Base-by-base conservation (phyloP, 2,113 vertebrate genomes). In the Aplodontia rufa region DNA sequence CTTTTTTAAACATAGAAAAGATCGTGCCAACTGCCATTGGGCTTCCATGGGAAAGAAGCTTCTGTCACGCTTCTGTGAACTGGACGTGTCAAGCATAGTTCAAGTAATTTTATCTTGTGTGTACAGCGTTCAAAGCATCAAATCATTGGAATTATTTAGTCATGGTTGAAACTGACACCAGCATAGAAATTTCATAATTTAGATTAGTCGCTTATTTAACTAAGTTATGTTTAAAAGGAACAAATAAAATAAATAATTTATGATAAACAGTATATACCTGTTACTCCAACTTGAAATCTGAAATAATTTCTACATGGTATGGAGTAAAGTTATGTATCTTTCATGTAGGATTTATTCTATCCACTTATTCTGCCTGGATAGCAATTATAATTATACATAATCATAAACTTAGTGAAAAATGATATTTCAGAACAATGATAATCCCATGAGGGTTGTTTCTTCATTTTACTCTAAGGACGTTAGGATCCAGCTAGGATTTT, bases 401-500 rank as follows among this genome's bases (percentile, higher is more conserved):
- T 22, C 98, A 35, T 97, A 98, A 93, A 97, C 93, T 53, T 92
- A 97, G 10, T 69, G 97, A 62, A 95, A 98, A 97, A 98, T 84
- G 93, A 19, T 96, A 37, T 24, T 80, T 85, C 58, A 97, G 95
- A 93, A 8, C 97, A 9, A 94, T 68, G 1, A 83, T 6, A 8
- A 98, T 26, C 96, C 96, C 55, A 40, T 97, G 91, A 97, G 97
- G 51, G 51, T 90, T 62, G 87, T 95, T 71, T 95, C 93, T 13
- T 30, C 51, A 69, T 12, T 97, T 28, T 91, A 98, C 12, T 79
- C 97, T 60, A 98, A 66, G 35, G 93, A 98, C 68, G 97, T 96
- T 37, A 97, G 12, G 24, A 84, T 98, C 92, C 98, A 97, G 95
- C 69, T 98, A 85, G 95, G 98, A 97, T 95, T 97, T 64, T 97